Conservation (phyloP, 2,888 invertebrate genomes). For the Hesperia comma region DNA sequence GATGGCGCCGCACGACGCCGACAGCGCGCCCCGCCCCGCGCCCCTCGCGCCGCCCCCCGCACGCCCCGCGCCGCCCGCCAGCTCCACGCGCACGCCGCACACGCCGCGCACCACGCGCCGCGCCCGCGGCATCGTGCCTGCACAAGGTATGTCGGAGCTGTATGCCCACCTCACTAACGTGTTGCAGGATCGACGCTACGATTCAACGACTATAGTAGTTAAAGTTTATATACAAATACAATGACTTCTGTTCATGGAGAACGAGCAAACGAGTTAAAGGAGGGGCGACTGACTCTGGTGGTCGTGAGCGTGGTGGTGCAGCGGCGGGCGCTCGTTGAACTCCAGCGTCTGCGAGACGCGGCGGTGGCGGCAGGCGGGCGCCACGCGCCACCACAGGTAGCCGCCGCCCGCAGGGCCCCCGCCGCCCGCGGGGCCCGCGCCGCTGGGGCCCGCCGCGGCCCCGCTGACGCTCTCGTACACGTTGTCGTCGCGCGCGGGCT, state of each 20-base stretch:
- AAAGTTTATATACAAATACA: too few relatives aligned
- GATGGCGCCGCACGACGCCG: constrained; percentile 87
- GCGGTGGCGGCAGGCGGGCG: constrained; percentile 50
- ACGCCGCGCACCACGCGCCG: constrained; percentile 49
- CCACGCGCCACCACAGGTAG: constrained; percentile 49
- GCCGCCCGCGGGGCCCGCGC: constrained; percentile 30
- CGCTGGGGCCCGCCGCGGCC: constrained; percentile 34
- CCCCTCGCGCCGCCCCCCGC: constrained; percentile 44
- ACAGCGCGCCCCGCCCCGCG: constrained; percentile 74
- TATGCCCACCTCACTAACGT: neutral
- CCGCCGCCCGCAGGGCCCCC: constrained; percentile 43
- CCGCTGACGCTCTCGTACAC: constrained; percentile 48
- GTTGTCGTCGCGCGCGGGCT: constrained; percentile 40
- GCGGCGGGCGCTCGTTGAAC: constrained; percentile 59
- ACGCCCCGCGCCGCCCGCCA: constrained; percentile 45
- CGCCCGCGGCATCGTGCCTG: constrained; percentile 47
- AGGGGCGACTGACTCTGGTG: constrained; percentile 41
- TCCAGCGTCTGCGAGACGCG: constrained; percentile 65
- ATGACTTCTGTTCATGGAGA: too few relatives aligned
- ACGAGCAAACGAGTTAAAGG: constrained; percentile 1
- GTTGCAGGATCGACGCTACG: neutral
- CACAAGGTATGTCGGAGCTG: constrained; percentile 19
- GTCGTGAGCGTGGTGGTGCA: constrained; percentile 25
- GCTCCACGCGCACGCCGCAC: constrained; percentile 40
- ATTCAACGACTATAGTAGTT: too few relatives aligned